Evolutionary conservation across 53 echinoderm and acorn worm genomes (phyloP).

Genomic region (Crossaster papposus): DNA sequence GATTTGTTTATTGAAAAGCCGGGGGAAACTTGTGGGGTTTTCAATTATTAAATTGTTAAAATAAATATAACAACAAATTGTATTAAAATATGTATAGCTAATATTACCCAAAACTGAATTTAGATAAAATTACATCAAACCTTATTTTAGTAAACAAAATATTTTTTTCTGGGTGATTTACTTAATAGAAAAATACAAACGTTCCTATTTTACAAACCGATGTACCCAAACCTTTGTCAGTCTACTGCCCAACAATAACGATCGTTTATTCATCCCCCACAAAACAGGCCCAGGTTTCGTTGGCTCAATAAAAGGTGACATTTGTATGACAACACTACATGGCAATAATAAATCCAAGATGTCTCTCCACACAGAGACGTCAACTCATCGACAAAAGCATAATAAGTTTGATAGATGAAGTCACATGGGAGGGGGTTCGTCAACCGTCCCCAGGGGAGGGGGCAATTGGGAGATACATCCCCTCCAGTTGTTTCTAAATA

Average conservation of each 20-base stretch:
- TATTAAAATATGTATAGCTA: too few relatives aligned
- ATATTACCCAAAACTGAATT: too few relatives aligned
- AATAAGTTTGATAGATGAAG: slow-evolving; percentile 6
- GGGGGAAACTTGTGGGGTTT: too few relatives aligned
- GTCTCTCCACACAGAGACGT: not conserved
- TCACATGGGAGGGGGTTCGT: slow-evolving; percentile 16
- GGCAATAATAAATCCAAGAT: slow-evolving; percentile 2
- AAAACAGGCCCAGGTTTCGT: slow-evolving; percentile 4
- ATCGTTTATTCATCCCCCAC: not conserved
- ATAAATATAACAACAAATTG: too few relatives aligned
- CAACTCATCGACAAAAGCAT: not conserved
- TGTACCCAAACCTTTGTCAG: not conserved
- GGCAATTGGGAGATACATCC: slow-evolving; percentile 14
- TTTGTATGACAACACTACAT: not conserved
- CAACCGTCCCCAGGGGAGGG: slow-evolving; percentile 6
- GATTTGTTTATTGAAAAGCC: too few relatives aligned
- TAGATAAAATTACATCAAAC: too few relatives aligned
- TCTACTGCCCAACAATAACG: not conserved
- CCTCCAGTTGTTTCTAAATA: slow-evolving; percentile 35
- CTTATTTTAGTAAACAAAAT: too few relatives aligned
- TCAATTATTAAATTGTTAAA: too few relatives aligned
- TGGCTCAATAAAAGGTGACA: slow-evolving; percentile 10
- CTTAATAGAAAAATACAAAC: not conserved
- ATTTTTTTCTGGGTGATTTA: too few relatives aligned
- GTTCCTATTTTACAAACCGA: not conserved